A percentile compares a stretch with the other conserved stretches of the same genome.
Conservation (phyloP, 1,140 invertebrate species). For the Drosophila chauvacae region DNA sequence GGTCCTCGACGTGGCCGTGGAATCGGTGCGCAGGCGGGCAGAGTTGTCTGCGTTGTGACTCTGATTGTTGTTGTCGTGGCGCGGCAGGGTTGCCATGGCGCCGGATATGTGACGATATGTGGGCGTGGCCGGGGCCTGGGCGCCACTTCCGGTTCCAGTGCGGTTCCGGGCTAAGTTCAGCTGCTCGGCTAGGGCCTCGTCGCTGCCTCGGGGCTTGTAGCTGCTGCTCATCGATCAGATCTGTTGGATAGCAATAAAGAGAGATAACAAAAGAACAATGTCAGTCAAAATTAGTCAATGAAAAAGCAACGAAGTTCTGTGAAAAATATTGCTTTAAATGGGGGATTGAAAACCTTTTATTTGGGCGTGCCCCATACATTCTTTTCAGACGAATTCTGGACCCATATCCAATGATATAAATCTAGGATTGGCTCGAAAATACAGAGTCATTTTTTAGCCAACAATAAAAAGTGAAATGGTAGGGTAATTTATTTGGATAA, state of each 20-base stretch:
- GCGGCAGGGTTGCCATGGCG: conserved; percentile 68
- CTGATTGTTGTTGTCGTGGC: conserved; percentile 53
- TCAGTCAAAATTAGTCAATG: conserved; percentile 11
- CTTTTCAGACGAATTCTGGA: neutral
- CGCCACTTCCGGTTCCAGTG: conserved; percentile 41
- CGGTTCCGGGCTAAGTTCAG: conserved; percentile 53
- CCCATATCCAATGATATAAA: neutral
- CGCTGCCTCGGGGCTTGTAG: conserved; percentile 61
- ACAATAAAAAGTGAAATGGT: neutral
- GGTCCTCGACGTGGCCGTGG: conserved; percentile 57
- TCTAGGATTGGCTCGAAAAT: neutral
- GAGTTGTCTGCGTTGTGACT: conserved; percentile 32
- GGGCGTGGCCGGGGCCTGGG: conserved; percentile 45
- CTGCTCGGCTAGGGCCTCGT: conserved; percentile 75
- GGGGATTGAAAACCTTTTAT: conserved; percentile 5
- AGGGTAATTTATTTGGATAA: too few species aligned
- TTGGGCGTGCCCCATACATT: conserved; percentile 7
- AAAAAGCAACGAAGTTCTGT: neutral
- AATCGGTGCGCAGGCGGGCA: conserved; percentile 62
- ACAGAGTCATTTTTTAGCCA: neutral
- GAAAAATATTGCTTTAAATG: conserved; percentile 9
- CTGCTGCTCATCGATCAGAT: conserved; percentile 75
- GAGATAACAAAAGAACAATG: conserved; percentile 16
- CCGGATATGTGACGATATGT: conserved; percentile 65
- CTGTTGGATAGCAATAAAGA: conserved; percentile 24